phyloP scores from a whole-genome alignment of 2,888 invertebrate genomes.

The Idaea straminata region DNA sequence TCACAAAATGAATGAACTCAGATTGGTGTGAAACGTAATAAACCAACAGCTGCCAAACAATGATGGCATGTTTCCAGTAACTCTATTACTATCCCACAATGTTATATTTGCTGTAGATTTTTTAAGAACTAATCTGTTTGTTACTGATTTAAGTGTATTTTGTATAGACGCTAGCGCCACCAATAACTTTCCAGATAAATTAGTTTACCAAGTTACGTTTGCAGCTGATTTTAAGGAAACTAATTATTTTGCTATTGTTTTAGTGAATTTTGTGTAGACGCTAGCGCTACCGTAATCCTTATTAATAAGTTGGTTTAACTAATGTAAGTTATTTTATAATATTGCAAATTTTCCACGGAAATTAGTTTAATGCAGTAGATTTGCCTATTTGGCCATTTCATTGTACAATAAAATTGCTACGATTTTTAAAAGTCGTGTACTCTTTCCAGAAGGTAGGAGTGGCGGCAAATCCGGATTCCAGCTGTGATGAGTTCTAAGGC shows the following conservation, averaged over 20 bases:
- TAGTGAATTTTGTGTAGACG: neutral
- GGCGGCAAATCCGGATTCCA: no score
- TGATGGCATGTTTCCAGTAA: neutral
- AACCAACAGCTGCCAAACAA: neutral
- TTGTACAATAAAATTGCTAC: neutral
- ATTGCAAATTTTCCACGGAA: constrained; percentile 10
- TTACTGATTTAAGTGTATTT: neutral
- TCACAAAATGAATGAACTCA: neutral
- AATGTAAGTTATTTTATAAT: neutral
- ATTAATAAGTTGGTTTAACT: neutral
- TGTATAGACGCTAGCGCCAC: neutral
- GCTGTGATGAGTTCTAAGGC: no score
- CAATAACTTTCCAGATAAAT: neutral
- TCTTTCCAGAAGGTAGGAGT: no score
- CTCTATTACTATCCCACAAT: neutral
- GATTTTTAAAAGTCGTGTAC: no score
- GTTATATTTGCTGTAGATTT: neutral
- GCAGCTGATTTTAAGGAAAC: neutral
- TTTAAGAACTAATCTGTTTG: neutral
- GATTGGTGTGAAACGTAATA: neutral
- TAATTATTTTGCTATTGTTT: neutral
- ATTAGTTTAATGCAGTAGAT: no score
- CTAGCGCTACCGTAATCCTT: neutral
- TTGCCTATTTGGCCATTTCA: neutral
- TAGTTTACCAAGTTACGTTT: neutral